phyloP scores from a whole-genome alignment of 2,888 invertebrate genomes.

The Ornithoptera alexandrae region DNA sequence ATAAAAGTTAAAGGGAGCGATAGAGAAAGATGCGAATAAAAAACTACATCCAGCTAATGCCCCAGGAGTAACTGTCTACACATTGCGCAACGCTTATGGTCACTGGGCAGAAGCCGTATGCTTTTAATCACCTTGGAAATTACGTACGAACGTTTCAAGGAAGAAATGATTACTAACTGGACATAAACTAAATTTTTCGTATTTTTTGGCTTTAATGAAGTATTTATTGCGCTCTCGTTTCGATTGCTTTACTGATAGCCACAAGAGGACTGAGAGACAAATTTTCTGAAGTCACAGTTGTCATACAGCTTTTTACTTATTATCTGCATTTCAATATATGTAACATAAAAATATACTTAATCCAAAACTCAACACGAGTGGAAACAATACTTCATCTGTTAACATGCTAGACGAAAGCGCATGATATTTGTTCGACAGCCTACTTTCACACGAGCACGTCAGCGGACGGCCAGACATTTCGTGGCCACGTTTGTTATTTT shows the following conservation, averaged over 20 bases:
- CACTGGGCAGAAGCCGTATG: background rate
- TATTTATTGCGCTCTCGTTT: too few relatives aligned
- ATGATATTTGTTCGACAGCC: conserved; percentile 34
- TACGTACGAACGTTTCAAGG: background rate
- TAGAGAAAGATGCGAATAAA: background rate
- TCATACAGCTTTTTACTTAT: too few relatives aligned
- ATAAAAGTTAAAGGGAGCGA: too few relatives aligned
- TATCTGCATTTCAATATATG: too few relatives aligned
- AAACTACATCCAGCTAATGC: background rate
- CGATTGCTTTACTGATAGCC: too few relatives aligned
- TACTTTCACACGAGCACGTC: conserved; percentile 43
- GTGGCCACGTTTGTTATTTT: conserved; percentile 34
- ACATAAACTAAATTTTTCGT: background rate
- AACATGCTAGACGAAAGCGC: conserved; percentile 27
- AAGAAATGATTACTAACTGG: background rate
- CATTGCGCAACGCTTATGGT: background rate
- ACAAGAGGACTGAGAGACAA: too few relatives aligned
- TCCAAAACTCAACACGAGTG: background rate
- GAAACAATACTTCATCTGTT: conserved; percentile 11
- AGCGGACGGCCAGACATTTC: conserved; percentile 34
- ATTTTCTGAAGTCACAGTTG: too few relatives aligned
- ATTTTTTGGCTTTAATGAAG: too few relatives aligned
- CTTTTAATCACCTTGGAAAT: background rate
- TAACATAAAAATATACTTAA: background rate
- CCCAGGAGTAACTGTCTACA: background rate